Base-by-base conservation (phyloP, 2,113 vertebrate species). In the Notothenia coriiceps region DNA sequence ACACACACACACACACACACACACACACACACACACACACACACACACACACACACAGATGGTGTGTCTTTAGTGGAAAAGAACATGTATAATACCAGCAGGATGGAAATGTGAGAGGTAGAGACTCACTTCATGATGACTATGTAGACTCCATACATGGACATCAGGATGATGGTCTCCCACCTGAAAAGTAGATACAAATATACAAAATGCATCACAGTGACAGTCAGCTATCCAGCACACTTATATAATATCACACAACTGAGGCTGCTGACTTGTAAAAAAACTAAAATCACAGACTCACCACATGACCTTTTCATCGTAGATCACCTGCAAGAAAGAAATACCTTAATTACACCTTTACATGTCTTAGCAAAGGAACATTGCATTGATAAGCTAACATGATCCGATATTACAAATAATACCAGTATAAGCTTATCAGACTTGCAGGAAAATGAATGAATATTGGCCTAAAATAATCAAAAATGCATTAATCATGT, bases 281-380 rank as follows among this genome's bases (percentile, higher is more conserved):
- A 73, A 9, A 1, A 10, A 40, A 0, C 0, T 22, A 56, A 50
- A 2, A 22, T n/a, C 17, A 12, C 10, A 46, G 8, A 67, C 93
- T 93, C 89, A 96, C 95, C 95, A 96, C 72, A 93, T 17, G 29
- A 96, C 95, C 56, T 93, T 94, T 71, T 95, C 94, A 87, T 96
- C 95, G 79, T 95, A 95, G 87, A 96, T 95, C 33, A 95, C 92
- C 95, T 96, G 86, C 50, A 91, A 89, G 72, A 0, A 44, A 46
- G 63, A 76, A 9, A 51, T n/a, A 65, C 17, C 59, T 70, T 20
- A n/a, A 44, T 71, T 35, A 73, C 43, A 75, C 3, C 13, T 43
- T 1, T 55, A n/a, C 54, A 17, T 8, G 1, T 14, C 15, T 63
- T 20, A 18, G 20, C 33, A 59, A 47, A 78, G 40, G 22, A 43